Conservation (phyloP, 2,797 vertebrate species). For the Amblyopsis hoosieri region DNA sequence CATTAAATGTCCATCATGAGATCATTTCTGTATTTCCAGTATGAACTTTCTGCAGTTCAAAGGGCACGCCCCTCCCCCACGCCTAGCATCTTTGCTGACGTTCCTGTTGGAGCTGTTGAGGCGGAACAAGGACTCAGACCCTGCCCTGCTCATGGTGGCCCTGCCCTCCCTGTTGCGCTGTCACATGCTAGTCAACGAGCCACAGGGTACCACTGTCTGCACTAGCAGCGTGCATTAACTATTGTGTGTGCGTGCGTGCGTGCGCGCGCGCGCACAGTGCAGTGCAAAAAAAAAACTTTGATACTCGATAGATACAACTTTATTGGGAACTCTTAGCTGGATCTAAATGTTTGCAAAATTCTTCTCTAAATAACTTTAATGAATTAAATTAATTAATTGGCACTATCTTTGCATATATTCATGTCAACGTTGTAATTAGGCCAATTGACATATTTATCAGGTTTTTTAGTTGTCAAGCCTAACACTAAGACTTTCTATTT, state of each 20-base stretch:
- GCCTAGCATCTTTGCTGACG: conserved; percentile 81
- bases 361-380: no score
- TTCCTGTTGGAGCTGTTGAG: conserved; percentile 87
- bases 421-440: no score
- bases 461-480: no score
- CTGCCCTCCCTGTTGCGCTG: conserved; percentile 86
- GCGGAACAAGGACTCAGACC: conserved; percentile 76
- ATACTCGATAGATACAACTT: no score
- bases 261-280: background rate
- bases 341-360: no score
- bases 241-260: conserved; percentile 1
- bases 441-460: no score
- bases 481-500: no score
- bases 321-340: no score
- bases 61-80: conserved; percentile 84
- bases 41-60: conserved; percentile 89
- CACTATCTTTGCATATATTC: no score
- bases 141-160: conserved; percentile 75
- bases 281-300: no score
- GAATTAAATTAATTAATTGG: no score
- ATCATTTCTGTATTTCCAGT: conserved; percentile 65
- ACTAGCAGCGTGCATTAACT: background rate
- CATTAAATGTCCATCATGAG: no score
- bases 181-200: conserved; percentile 88
- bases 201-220: conserved; percentile 79